phyloP scores from a whole-genome alignment of 2,888 invertebrate species.

The Dryadula phaetusa region DNA sequence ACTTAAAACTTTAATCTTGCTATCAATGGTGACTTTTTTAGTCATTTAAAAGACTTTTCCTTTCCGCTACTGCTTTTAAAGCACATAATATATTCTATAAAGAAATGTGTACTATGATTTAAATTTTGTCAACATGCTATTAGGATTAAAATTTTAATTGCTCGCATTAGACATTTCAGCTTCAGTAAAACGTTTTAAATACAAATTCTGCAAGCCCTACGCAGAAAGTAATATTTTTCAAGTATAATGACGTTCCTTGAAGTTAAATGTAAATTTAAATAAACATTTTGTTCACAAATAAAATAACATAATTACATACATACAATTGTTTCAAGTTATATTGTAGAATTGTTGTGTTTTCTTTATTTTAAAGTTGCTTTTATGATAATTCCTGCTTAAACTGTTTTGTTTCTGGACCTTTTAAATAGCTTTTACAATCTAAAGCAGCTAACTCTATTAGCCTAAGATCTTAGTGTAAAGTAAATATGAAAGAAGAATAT shows the following conservation, averaged over 20 bases:
- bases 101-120: constrained; percentile 2
- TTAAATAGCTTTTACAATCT: too few relatives aligned
- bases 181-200: constrained; percentile 8
- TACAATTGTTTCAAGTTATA: neutral
- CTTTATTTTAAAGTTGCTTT: neutral
- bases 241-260: constrained; percentile 11
- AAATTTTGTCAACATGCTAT: constrained; percentile 19
- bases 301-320: constrained; percentile 10
- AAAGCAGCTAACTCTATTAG: too few relatives aligned
- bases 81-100: neutral
- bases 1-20: constrained; percentile 7
- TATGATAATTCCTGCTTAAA: neutral
- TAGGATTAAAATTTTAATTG: constrained; percentile 19
- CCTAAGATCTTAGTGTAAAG: too few relatives aligned
- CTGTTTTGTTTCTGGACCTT: too few relatives aligned
- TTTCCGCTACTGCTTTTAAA: neutral
- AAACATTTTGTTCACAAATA: neutral
- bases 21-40: constrained; percentile 4
- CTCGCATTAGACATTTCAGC: constrained; percentile 1
- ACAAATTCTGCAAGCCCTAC: neutral
- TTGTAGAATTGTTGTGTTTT: neutral
- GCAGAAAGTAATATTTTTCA: neutral
- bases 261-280: constrained; percentile 5
- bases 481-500: too few relatives aligned
- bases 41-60: constrained; percentile 5